Evolutionary conservation across 1,140 invertebrate genomes (phyloP), one percentile per base, ranked within the genome.

Genomic region (Eriocheir sinensis): DNA sequence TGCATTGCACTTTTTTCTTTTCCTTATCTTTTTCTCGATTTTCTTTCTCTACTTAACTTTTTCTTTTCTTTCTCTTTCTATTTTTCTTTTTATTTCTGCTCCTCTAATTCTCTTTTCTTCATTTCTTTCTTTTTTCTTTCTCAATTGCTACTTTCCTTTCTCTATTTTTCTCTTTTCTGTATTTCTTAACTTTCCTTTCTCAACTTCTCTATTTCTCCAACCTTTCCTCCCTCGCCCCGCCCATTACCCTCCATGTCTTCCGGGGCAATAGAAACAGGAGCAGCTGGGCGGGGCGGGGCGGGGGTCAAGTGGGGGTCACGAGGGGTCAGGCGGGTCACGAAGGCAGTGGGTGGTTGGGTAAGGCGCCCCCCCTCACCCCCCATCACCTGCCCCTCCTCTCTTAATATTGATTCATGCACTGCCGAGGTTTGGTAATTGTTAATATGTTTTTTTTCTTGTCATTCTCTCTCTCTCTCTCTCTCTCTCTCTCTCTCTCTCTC

Each of bases 391-490:
- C 32, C 2, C 9, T 3, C 3, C 41, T 6, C 17, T 41, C 60
- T 72, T 72, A 72, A 72, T 72, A 72, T 72, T 72, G 60, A 72
- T 72, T 72, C 60, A 72, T n/a, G 60, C 12, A 72, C 60, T 53
- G 48, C 1, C 8, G 48, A 17, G 48, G 12, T 53, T 53, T 21
- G 48, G 12, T 17, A 53, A 53, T 9, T 53, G 48, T 53, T 53
- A 12, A 53, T 53, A 17, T 2, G 48, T 9, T 53, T 12, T 2
- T 48, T 48, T 48, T 48, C 44, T 15, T 48, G 4, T 48, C 44
- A 48, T 17, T 53, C 21, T 53, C 12, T 53, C 21, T 53, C 21
- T 9, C 9, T 53, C 27, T 3, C 17, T 86, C 30, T 86, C 36
- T 32, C 15, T 86, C 12, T 36, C 3, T 0, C 4, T 83, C 21